phyloP scores from a whole-genome alignment of 2,113 vertebrate species.

The Odobenus rosmarus region DNA sequence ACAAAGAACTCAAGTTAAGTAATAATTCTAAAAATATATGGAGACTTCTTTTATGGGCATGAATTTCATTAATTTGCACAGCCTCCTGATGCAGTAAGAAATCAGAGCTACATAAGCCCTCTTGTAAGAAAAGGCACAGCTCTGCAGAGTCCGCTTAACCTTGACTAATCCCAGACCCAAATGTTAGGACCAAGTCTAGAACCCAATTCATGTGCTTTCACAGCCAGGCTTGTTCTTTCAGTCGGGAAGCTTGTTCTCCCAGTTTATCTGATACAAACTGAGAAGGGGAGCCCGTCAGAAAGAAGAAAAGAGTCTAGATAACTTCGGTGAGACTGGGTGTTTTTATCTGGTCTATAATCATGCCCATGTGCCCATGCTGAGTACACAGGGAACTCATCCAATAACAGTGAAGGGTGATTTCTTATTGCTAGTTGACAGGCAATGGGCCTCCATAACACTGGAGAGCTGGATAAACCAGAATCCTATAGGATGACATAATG shows the following conservation, averaged over 20 bases:
- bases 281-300: background rate
- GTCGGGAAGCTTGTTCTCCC: background rate
- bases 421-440: background rate
- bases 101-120: background rate
- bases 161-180: background rate
- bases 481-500: background rate
- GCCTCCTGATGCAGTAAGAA: background rate
- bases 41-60: conserved; percentile 29
- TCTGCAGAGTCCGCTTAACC: background rate
- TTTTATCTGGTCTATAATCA: background rate
- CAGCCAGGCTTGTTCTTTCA: background rate
- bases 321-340: background rate
- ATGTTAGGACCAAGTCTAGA: background rate
- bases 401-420: background rate
- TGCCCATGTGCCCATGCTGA: rapidly evolving
- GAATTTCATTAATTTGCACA: conserved; percentile 49
- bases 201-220: background rate
- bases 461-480: background rate
- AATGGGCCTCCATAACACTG: rapidly evolving
- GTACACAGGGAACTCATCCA: no score
- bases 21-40: conserved; percentile 70
- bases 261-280: background rate
- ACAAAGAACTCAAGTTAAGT: conserved; percentile 64
- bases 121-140: background rate
- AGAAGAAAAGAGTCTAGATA: background rate